Percentiles rank a stretch among this genome's conserved stretches.
Evolutionary conservation across 2,888 invertebrate species (phyloP).

Genomic region (Drosophila meridionalis): DNA sequence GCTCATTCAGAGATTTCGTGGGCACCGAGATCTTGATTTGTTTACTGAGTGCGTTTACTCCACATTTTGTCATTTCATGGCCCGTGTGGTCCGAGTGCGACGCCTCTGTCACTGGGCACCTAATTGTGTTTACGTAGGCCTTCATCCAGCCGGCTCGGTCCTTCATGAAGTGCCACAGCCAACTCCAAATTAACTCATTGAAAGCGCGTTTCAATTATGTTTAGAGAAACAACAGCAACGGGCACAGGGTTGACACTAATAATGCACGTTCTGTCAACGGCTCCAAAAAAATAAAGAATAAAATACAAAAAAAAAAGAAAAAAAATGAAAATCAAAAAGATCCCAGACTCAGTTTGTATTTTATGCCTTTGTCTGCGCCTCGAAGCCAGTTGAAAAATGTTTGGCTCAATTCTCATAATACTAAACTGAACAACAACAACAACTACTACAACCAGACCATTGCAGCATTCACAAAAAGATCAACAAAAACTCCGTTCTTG

Average conservation of each 20-base stretch:
- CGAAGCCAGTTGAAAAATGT: conserved; percentile 66
- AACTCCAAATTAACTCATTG: conserved; percentile 78
- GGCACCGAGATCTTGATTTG: conserved; percentile 44
- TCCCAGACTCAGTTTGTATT: conserved; percentile 63
- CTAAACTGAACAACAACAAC: conserved; percentile 33
- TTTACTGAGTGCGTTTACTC: conserved; percentile 72
- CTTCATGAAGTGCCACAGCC: conserved; percentile 46
- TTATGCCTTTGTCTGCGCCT: conserved; percentile 67
- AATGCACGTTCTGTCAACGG: conserved; percentile 55
- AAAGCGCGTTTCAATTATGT: conserved; percentile 77
- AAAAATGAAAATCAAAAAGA: not conserved
- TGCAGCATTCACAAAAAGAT: conserved; percentile 37
- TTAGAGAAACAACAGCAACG: conserved; percentile 66
- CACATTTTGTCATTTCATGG: conserved; percentile 77
- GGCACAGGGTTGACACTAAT: conserved; percentile 68
- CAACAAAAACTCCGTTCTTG: conserved; percentile 57
- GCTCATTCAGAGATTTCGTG: conserved; percentile 46
- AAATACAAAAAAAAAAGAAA: not conserved
- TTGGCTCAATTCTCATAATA: conserved; percentile 77
- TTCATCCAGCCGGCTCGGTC: conserved; percentile 26
- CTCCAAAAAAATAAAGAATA: conserved; percentile 5
- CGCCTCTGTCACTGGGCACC: conserved; percentile 54
- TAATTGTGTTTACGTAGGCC: conserved; percentile 80
- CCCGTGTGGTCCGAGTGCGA: conserved; percentile 32
- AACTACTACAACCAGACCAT: conserved; percentile 13